phyloP scores from a whole-genome alignment of 2,797 vertebrate species.

The Urophycis tenuis region DNA sequence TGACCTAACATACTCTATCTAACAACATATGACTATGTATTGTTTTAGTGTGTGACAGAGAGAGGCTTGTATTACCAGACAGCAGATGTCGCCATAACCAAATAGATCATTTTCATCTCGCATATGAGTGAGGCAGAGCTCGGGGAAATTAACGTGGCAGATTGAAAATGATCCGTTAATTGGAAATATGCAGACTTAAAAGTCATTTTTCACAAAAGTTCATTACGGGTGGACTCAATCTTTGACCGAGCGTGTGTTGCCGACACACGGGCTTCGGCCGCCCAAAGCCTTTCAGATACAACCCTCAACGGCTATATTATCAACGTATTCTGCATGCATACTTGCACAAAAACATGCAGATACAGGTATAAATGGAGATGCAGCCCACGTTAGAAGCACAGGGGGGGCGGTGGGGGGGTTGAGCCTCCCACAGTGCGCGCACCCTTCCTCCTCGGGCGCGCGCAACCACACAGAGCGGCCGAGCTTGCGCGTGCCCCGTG shows the following conservation, averaged over 20 bases:
- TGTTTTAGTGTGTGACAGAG: neutral
- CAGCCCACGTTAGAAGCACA: neutral
- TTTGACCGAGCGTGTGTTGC: neutral
- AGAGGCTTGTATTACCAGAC: slow-evolving; percentile 25
- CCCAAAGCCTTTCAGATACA: too few species aligned
- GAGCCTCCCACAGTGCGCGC: slow-evolving; percentile 38
- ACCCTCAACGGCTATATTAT: too few species aligned
- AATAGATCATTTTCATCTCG: slow-evolving; percentile 24
- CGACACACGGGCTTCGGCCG: too few species aligned
- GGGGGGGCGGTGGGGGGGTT: too few species aligned
- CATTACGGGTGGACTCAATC: neutral
- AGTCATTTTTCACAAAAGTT: neutral
- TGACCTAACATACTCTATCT: neutral
- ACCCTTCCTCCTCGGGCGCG: slow-evolving; percentile 53
- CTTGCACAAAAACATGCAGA: neutral
- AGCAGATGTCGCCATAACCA: slow-evolving; percentile 55
- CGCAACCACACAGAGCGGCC: slow-evolving; percentile 43
- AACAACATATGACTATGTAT: neutral
- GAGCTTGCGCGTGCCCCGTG: slow-evolving; percentile 72
- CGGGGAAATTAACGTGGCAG: slow-evolving; percentile 57
- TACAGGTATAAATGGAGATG: too few species aligned
- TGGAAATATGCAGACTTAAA: neutral
- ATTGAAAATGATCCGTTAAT: slow-evolving; percentile 28
- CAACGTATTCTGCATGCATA: neutral
- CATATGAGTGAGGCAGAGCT: slow-evolving; percentile 19